Evolutionary conservation across 2,888 invertebrate species (phyloP), one percentile per base, ranked within the genome.

Genomic region (Steinernema carpocapsae): DNA sequence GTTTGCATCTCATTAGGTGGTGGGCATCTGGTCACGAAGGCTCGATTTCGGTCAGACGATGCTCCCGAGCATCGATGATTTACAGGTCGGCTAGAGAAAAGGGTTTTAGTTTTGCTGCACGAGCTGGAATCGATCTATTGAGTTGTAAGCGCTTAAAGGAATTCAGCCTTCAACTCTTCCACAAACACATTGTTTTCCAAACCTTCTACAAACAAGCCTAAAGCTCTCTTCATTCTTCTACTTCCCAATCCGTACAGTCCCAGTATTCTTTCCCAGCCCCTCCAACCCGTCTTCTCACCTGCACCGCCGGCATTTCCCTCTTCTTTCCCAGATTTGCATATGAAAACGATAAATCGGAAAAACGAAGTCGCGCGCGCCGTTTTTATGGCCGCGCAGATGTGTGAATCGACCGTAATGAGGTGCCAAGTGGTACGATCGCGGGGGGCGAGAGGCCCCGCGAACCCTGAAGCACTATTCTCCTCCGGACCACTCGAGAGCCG

Each of bases 331-430:
- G 2, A 56, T 56, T 56, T 56, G 56, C 56, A 56, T 56, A 56
- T 56, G 56, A 56, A 26, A 56, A 26, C 56, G 56, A 56, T 56
- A 56, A 56, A 51, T 24, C 56, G 56, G 26, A 56, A 56, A 10
- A 10, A 56, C 10, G 24, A n/a, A n/a, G 56, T 2, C 6, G 22
- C 56, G 51, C 51, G 51, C 51, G 51, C 51, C 51, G 51, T 56
- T 56, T 56, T 56, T 56, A 1, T 12, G 24, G 22, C n/a, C 51
- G 56, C 56, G 56, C 56, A 56, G 56, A 56, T 56, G 56, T 56
- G 56, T 24, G 56, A 56, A 56, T 3, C 56, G 56, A 56, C 56
- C 56, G 56, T 56, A 56, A 56, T 56, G 56, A 56, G 56, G 56
- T 56, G 56, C 56, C 56, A 56, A 56, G 56, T 56, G 56, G 56